These are phyloP conservation scores for Aethes cnicana DNA, from an alignment of 2,888 invertebrate genomes.

Conservation along the genomic window DNA sequence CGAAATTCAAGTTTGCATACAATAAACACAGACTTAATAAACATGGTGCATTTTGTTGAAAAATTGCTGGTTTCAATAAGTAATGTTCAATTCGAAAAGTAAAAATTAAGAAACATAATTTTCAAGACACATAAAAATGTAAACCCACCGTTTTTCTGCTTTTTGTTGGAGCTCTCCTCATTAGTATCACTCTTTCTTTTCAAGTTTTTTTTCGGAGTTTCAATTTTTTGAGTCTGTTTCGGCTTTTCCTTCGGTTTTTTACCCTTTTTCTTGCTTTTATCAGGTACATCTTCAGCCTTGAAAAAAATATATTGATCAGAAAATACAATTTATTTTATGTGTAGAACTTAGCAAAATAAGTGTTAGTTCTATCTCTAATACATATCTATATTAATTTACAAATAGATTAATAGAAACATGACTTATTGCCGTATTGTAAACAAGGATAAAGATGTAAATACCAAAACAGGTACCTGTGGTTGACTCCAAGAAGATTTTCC, in stretches of 20 bases:
- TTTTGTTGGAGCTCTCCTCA: conserved; percentile 48
- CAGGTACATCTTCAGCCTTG: conserved; percentile 55
- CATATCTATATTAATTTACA: no score
- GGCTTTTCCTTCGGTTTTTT: conserved; percentile 50
- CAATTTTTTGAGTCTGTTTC: conserved; percentile 52
- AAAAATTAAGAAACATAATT: background rate
- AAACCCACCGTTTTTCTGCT: conserved; percentile 53
- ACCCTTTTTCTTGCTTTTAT: conserved; percentile 44
- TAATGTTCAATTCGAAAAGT: background rate
- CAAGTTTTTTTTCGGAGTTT: conserved; percentile 48
- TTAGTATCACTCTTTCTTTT: conserved; percentile 64
- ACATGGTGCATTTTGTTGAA: no score
- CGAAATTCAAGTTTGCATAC: no score
- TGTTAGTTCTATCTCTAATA: no score
- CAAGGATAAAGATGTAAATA: conserved; percentile 38
- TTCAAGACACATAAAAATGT: background rate
- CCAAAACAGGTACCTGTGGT: conserved; percentile 69
- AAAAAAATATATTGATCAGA: conserved; percentile 43
- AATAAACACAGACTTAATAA: no score
- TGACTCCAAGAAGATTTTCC: conserved; percentile 75
- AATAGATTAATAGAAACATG: background rate
- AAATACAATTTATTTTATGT: conserved; percentile 12
- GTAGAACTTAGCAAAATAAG: conserved; percentile 3
- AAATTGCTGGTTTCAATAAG: no score
- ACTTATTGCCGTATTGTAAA: conserved; percentile 7